Evolutionary conservation across 2,888 invertebrate genomes (phyloP).

Genomic region (Drosophila setosimentum): DNA sequence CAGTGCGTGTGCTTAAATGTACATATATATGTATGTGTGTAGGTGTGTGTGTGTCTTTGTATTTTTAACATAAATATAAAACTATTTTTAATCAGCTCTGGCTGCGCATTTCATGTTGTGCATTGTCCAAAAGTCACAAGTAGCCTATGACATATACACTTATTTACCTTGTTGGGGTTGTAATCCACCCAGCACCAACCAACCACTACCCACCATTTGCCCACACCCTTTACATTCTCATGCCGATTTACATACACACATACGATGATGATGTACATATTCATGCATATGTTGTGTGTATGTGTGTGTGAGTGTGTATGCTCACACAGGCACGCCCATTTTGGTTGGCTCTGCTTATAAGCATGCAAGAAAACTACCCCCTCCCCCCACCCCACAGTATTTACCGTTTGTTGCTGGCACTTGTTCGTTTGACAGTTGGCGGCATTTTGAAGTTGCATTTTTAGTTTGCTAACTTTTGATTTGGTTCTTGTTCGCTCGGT

Average conservation of each 20-base stretch:
- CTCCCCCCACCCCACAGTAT: constrained; percentile 12
- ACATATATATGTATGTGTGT: too few species aligned
- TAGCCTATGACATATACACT: constrained; percentile 41
- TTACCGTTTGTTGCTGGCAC: constrained; percentile 37
- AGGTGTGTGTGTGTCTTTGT: constrained; percentile 11
- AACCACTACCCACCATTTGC: constrained; percentile 1
- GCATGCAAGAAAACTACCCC: constrained; percentile 20
- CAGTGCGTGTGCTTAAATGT: too few species aligned
- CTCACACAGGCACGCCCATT: constrained; percentile 29
- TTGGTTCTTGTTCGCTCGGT: constrained; percentile 20
- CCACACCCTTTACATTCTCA: background rate
- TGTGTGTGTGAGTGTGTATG: constrained; percentile 11
- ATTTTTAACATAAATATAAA: constrained; percentile 29
- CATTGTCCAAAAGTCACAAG: constrained; percentile 57
- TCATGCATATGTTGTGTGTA: background rate
- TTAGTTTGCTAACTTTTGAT: constrained; percentile 45
- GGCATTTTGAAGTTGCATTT: constrained; percentile 57
- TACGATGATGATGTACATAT: background rate
- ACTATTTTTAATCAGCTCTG: constrained; percentile 58
- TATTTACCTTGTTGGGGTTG: constrained; percentile 38
- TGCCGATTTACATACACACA: background rate
- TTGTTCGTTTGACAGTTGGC: constrained; percentile 44
- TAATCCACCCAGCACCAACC: background rate
- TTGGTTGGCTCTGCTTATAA: constrained; percentile 32
- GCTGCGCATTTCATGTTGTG: constrained; percentile 45